A percentile compares a stretch with the other conserved stretches of the same genome.
phyloP scores from a whole-genome alignment of 1,140 invertebrate genomes.

The Leptonema lineaticorne region DNA sequence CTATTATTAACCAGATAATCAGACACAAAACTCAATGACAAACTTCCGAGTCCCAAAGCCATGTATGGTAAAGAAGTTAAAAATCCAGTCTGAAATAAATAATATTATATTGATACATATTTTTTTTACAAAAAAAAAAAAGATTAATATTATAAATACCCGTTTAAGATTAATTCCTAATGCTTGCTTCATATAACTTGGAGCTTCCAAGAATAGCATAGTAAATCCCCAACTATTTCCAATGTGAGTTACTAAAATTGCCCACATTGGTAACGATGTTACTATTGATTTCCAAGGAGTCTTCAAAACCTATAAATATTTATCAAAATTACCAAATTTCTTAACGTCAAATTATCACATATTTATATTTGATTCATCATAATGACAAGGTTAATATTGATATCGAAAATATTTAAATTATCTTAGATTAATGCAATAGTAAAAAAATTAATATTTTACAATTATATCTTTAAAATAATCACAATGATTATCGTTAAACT shows the following conservation, averaged over 20 bases:
- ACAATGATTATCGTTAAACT: no score
- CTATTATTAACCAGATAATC: conserved; percentile 61
- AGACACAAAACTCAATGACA: conserved; percentile 58
- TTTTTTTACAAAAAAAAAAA: not conserved
- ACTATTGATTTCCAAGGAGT: conserved; percentile 47
- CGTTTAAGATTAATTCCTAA: conserved; percentile 61
- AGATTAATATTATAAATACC: conserved; percentile 45
- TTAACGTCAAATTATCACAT: no score
- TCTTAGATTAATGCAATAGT: no score
- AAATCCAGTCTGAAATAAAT: conserved; percentile 56
- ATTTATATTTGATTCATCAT: no score
- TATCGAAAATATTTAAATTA: no score
- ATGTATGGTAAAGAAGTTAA: conserved; percentile 66
- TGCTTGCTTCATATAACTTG: conserved; percentile 63
- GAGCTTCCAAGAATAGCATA: conserved; percentile 63
- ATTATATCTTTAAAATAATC: no score
- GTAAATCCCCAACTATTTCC: conserved; percentile 67
- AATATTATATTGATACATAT: not conserved
- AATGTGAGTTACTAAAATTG: conserved; percentile 60
- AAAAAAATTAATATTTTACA: no score
- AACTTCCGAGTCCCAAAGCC: conserved; percentile 65
- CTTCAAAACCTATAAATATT: conserved; percentile 36
- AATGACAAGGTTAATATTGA: no score
- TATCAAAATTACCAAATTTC: no score
- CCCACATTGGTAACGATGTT: conserved; percentile 56